A percentile compares a stretch with the other conserved stretches of the same genome.
These are phyloP conservation scores for Campodea augens DNA, from an alignment of 1,140 invertebrate genomes.

Conservation along the genomic window DNA sequence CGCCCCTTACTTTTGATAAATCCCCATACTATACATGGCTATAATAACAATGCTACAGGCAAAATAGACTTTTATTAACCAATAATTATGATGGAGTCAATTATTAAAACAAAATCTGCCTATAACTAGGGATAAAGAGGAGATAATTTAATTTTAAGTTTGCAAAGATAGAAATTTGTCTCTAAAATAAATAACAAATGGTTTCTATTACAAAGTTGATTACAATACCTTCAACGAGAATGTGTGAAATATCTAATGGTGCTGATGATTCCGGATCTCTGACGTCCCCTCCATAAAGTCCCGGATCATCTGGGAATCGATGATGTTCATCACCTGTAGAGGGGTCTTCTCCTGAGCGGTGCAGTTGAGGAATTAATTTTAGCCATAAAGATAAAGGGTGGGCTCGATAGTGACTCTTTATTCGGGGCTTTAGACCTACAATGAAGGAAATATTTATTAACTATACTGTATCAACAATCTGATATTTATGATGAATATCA, in stretches of 20 bases:
- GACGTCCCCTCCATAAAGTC: constrained; percentile 59
- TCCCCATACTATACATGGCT: constrained; percentile 26
- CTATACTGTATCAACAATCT: too few species aligned
- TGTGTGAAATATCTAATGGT: background rate
- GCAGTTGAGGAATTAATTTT: constrained; percentile 76
- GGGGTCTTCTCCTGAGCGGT: constrained; percentile 70
- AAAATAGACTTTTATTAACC: too few species aligned
- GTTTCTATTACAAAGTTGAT: background rate
- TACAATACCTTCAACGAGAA: background rate
- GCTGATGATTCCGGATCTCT: constrained; percentile 30
- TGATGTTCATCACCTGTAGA: constrained; percentile 62
- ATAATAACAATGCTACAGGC: too few species aligned
- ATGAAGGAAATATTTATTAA: constrained; percentile 15
- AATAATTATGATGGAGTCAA: too few species aligned
- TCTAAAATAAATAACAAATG: background rate
- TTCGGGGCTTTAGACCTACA: constrained; percentile 66
- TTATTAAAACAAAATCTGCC: too few species aligned
- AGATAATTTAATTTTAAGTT: too few species aligned
- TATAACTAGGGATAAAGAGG: too few species aligned
- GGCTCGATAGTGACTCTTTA: constrained; percentile 84
- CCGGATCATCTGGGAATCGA: constrained; percentile 56
- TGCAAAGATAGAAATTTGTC: too few species aligned
- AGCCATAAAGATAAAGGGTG: constrained; percentile 88
- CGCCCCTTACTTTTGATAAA: constrained; percentile 33
- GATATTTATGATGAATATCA: background rate